These are phyloP conservation scores for Cairina moschata DNA, from an alignment of 2,113 vertebrate species.

Conservation along the genomic window DNA sequence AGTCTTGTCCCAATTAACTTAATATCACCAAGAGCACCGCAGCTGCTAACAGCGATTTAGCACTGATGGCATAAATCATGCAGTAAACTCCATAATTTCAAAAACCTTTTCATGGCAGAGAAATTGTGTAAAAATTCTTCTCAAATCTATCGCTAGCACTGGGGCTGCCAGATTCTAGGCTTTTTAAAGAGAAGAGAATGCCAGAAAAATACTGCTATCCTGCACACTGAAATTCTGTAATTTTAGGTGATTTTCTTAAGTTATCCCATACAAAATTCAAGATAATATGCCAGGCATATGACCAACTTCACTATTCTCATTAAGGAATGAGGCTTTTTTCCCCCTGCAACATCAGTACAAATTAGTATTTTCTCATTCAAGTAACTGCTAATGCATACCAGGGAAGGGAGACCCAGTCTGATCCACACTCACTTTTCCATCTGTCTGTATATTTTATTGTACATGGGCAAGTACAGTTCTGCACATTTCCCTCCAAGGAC, in stretches of 20 bases:
- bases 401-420: background rate
- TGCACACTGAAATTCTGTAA: background rate
- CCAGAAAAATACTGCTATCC: background rate
- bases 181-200: background rate
- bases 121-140: background rate
- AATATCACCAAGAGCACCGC: background rate
- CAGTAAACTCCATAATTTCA: background rate
- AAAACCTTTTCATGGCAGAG: background rate
- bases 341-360: background rate
- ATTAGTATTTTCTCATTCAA: background rate
- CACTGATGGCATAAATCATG: background rate
- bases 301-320: background rate
- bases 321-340: background rate
- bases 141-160: background rate
- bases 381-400: background rate
- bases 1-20: background rate
- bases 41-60: background rate
- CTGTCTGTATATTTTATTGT: rapidly evolving
- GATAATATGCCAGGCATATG: background rate
- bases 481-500: background rate
- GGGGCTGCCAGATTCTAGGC: background rate
- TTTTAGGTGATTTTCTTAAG: background rate
- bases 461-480: background rate
- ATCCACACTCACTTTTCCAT: background rate
- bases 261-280: background rate